Percentiles rank a stretch among this genome's conserved stretches.
Conservation (phyloP, 1,140 invertebrate species). For the Drosophila willistoni region DNA sequence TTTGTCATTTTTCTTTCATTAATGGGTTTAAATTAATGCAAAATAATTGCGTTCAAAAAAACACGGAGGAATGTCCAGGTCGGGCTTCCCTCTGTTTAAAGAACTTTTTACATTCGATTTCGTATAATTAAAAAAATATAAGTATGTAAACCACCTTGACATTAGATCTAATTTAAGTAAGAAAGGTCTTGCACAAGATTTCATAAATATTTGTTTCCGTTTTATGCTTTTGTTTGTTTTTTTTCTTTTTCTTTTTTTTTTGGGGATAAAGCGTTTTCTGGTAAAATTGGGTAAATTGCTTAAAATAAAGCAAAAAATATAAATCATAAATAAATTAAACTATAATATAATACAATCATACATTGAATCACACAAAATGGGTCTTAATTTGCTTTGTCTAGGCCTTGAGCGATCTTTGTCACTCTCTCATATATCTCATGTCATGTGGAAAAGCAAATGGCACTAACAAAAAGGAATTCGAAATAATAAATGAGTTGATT, state of each 20-base stretch:
- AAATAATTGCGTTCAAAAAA: slow-evolving; percentile 6
- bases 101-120: slow-evolving; percentile 49
- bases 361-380: slow-evolving; percentile 22
- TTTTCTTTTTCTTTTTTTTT: slow-evolving; percentile 49
- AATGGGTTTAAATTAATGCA: slow-evolving; percentile 35
- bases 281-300: slow-evolving; percentile 50
- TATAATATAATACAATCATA: slow-evolving; percentile 26
- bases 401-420: neutral
- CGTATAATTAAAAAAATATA: slow-evolving; percentile 47
- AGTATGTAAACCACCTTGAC: slow-evolving; percentile 69
- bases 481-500: slow-evolving; percentile 19
- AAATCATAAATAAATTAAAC: slow-evolving; percentile 42
- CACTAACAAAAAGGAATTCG: slow-evolving; percentile 38
- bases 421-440: neutral
- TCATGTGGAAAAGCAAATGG: slow-evolving; percentile 28
- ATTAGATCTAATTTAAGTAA: slow-evolving; percentile 63
- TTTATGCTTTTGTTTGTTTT: slow-evolving; percentile 36
- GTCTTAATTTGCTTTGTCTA: slow-evolving; percentile 8
- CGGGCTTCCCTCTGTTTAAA: slow-evolving; percentile 29
- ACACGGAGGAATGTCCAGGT: slow-evolving; percentile 4
- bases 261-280: slow-evolving; percentile 69
- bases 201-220: slow-evolving; percentile 50
- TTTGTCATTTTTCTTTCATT: neutral
- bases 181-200: slow-evolving; percentile 52
- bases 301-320: slow-evolving; percentile 42